Percentiles rank a stretch among this genome's conserved stretches.
Conservation (phyloP, 92 coral and sea anemone genomes). For the Parazoanthus swiftii region DNA sequence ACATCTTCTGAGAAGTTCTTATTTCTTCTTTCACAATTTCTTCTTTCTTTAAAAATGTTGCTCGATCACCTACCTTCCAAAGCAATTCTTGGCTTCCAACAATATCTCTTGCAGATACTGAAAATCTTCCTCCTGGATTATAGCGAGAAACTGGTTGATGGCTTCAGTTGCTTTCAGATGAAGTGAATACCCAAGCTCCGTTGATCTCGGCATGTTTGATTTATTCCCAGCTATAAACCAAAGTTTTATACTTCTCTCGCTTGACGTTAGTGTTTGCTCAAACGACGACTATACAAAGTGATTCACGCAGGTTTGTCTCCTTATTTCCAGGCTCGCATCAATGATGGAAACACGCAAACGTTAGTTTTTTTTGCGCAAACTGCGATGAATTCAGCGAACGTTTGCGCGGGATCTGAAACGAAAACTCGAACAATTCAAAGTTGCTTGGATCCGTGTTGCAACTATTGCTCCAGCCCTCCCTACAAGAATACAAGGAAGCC, state of each 20-base stretch:
- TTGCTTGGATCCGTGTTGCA: neutral
- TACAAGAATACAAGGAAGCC: neutral
- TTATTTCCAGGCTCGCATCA: neutral
- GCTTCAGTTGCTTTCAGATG: constrained; percentile 65
- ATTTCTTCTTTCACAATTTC: no score
- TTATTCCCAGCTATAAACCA: neutral
- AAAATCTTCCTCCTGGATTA: constrained; percentile 62
- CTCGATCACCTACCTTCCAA: constrained; percentile 74
- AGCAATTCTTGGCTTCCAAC: constrained; percentile 72
- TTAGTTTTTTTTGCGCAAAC: neutral
- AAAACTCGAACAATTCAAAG: neutral
- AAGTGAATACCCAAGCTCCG: constrained; percentile 64
- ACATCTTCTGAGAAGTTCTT: no score
- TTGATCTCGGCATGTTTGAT: constrained; percentile 1
- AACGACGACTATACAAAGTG: neutral
- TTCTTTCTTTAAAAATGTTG: no score
- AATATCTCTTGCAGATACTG: constrained; percentile 83
- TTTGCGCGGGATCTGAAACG: neutral
- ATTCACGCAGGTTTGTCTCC: neutral
- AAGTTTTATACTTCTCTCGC: neutral
- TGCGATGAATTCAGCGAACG: no score
- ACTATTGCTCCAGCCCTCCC: neutral
- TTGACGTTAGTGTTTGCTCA: neutral
- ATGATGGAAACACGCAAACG: neutral
- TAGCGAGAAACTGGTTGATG: constrained; percentile 41